phyloP scores from a whole-genome alignment of 2,888 invertebrate genomes.

The Leucoma salicis region DNA sequence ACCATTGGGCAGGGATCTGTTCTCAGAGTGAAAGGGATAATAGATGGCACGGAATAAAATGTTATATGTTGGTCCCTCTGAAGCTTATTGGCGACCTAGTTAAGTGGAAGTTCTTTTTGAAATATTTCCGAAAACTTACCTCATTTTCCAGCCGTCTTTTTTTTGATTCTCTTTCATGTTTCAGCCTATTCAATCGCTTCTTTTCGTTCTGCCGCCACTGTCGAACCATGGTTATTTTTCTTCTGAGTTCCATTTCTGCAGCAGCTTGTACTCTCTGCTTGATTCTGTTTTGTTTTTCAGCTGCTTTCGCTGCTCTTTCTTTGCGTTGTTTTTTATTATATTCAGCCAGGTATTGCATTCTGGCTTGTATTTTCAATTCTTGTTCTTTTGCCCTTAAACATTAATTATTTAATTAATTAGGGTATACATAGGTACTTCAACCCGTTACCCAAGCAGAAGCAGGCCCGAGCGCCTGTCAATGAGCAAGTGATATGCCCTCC shows the following conservation, averaged over 20 bases:
- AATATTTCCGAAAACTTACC: conserved; percentile 37
- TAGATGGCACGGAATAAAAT: too few relatives aligned
- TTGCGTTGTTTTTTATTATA: conserved; percentile 59
- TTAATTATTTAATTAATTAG: neutral
- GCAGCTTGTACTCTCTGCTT: conserved; percentile 71
- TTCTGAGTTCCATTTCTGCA: conserved; percentile 65
- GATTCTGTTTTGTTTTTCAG: conserved; percentile 61
- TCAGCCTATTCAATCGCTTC: conserved; percentile 57
- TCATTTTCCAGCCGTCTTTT: conserved; percentile 53
- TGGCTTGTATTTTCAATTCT: conserved; percentile 60
- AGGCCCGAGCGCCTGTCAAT: too few relatives aligned
- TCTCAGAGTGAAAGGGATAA: too few relatives aligned
- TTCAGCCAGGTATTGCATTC: conserved; percentile 65
- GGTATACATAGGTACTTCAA: neutral
- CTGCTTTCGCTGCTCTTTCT: conserved; percentile 53
- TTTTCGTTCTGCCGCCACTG: conserved; percentile 69
- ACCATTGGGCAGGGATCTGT: too few relatives aligned
- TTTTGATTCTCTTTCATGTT: conserved; percentile 57
- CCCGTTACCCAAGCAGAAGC: too few relatives aligned
- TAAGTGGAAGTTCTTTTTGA: too few relatives aligned
- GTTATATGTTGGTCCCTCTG: too few relatives aligned
- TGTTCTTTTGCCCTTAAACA: conserved; percentile 62
- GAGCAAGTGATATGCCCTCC: too few relatives aligned
- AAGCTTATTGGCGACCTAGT: too few relatives aligned
- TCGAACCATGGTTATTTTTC: conserved; percentile 73